phyloP scores from a whole-genome alignment of 92 coral and sea anemone species.

The Epizoanthus stellaris region DNA sequence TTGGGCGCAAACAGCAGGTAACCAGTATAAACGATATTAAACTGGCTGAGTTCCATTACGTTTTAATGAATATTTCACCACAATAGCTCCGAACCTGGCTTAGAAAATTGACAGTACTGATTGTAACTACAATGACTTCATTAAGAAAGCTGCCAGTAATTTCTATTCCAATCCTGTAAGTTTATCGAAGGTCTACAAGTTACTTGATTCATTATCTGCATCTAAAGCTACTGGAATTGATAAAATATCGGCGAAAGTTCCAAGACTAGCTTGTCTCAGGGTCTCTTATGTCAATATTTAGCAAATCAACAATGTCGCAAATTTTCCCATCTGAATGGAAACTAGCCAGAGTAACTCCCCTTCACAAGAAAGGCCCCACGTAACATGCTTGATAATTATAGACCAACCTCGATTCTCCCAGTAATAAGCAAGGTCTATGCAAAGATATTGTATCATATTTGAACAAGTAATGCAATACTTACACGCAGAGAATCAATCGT shows the following conservation, averaged over 20 bases:
- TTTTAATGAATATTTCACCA: conserved; percentile 52
- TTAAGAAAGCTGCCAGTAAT: conserved; percentile 21
- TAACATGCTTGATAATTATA: conserved; percentile 17
- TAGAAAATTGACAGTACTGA: conserved; percentile 29
- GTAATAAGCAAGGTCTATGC: too few relatives aligned
- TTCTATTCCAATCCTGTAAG: conserved; percentile 35
- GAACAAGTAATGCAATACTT: too few relatives aligned
- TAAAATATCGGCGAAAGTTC: conserved; percentile 2
- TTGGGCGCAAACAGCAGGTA: conserved; percentile 24
- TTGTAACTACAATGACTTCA: not conserved
- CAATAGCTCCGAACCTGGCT: conserved; percentile 48
- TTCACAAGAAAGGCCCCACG: conserved; percentile 15
- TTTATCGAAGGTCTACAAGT: conserved; percentile 25
- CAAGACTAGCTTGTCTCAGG: conserved; percentile 19
- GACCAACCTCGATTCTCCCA: too few relatives aligned
- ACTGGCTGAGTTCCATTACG: not conserved
- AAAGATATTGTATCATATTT: not conserved
- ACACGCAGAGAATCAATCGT: too few relatives aligned
- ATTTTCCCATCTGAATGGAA: conserved; percentile 14
- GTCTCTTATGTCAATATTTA: not conserved
- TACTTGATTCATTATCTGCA: conserved; percentile 23
- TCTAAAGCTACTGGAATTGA: not conserved
- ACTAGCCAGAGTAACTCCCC: conserved; percentile 26
- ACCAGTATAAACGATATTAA: conserved; percentile 15
- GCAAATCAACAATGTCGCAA: not conserved